Evolutionary conservation across 2,888 invertebrate species (phyloP), one percentile per base, ranked within the genome.

Genomic region (Galeopsomyia nigrocyanea): DNA sequence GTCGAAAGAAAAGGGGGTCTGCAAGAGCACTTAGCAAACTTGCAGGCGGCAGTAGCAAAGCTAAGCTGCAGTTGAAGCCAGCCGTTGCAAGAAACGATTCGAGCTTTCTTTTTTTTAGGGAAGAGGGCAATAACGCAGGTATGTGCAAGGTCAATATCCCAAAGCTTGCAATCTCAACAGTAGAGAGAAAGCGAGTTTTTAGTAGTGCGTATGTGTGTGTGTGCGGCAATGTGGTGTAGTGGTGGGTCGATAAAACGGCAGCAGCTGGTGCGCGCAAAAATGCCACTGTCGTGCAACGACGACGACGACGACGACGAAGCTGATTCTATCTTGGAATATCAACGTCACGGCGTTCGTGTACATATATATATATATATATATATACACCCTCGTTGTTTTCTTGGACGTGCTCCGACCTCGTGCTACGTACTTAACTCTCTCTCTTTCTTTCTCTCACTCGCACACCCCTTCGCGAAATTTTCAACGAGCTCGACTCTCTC

Each of bases 241-340:
- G 26, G 55, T 66, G 75, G 73, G 63, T 77, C 77, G 77, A 78
- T 77, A 77, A 65, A 74, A 46, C 46, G 46, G 5, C 39, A 17
- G 22, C 26, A 46, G 39, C 39, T 13, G 39, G 21, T n/a, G n/a
- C 51, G 31, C 22, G 49, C 46, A 55, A 68, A 68, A 68, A 67
- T 67, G 16, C 60, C 39, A 22, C 50, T 47, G 47, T 13, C 19
- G 16, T 19, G 22, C 19, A n/a, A 26, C 50, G 14, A 17, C 50
- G 16, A 10, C 50, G 21, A 26, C 50, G 14, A 17, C 50, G 16
- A 10, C 50, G 46, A 39, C 39, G 39, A 39, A 22, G 74, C 68
- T 68, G 76, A 78, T 78, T 78, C 75, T 75, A 76, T 78, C 77
- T 77, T 68, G 63, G 75, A 74, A 78, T 39, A 78, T 77, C 78